Evolutionary conservation across 1,140 invertebrate genomes (phyloP), one percentile per base, ranked within the genome.

Genomic region (Zaprionus taronus): DNA sequence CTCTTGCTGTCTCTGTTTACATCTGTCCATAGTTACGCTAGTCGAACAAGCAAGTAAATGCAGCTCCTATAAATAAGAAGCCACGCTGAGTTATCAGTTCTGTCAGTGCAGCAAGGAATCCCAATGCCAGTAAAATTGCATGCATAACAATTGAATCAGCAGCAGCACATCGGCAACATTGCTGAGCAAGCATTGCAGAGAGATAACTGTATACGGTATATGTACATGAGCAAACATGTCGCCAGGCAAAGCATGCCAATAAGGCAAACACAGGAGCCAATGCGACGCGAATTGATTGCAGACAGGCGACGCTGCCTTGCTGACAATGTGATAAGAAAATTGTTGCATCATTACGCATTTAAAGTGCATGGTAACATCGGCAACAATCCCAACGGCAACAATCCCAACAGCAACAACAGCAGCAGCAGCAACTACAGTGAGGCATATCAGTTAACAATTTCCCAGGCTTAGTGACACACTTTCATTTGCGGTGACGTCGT

Each of bases 381-480:
- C 63, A 56, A 47, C 31, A 71, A 15, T 41, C 36, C 11, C 49
- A 63, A 9, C 31, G 36, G 4, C 63, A 63, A 22, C 68, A 38
- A 4, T 41, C 36, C 11, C 49, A 63, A 9, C 31, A 49, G 4
- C 63, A 63, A 22, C 68, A 38, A 4, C n/a, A n/a, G n/a, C 60
- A 70, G 11, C 49, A 60, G 14, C 28, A 44, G 24, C 60, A 64
- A 57, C 49, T 64, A 60, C 67, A 49, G 63, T 15, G 51, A 17
- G 67, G 53, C 67, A 71, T 66, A 83, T 89, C 71, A 70, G 83
- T 83, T 84, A 80, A 81, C 74, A 74, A 84, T 87, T 89, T 89
- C 84, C 84, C 84, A 87, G 85, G 84, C 81, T 79, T 76, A 77
- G 78, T 89, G 84, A 87, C 84, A 87, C 84, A 87, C 84, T 87